Base-by-base conservation (phyloP, 2,797 vertebrate species). In the Typhlichthys subterraneus region DNA sequence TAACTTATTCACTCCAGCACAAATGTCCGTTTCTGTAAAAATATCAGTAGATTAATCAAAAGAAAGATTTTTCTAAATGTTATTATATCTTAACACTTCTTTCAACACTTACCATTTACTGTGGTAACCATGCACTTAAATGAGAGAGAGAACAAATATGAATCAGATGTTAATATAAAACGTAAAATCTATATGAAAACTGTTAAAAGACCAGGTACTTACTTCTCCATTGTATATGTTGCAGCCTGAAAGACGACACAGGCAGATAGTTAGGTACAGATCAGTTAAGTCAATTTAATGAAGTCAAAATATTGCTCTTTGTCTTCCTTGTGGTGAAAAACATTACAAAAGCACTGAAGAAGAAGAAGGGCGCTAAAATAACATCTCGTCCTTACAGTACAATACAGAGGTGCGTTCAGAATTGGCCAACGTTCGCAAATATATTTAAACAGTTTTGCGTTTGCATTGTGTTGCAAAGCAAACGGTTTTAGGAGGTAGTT, bases 1-100 rank as follows among this genome's bases (percentile, higher is more conserved):
- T 56, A 53, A 93, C 92, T 89, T 91, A 87, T 89, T 84, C 31
- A 88, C 59, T 49, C 72, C 76, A 1, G 11, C 11, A 61, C 90
- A 91, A 45, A 88, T 80, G 0, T 67, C 55, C 0, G 82, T 80
- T 61, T 75, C 90, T 91, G 73, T 63, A 15, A 47, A 65, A 50
- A 65, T 0, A 64, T 0, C 0, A 70, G 3, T 6, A 14, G 1
- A 71, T 59, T 0, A 12, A 53, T 50, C 23, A 0, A 52, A n/a
- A 7, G 2, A 57, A 47, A 8, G 55, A 33, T 45, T 11, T 48
- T 6, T 55, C 48, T n/a, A 4, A 61, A 57, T 5, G 12, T 45
- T 17, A 13, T 29, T 0, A 31, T 6, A 2, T 46, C 47, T 52
- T 42, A 0, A 57, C n/a, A 12, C 4, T 45, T 13, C 0, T n/a